A percentile compares a stretch with the other conserved stretches of the same genome.
These are phyloP conservation scores for Torymus aiolomorphi DNA, from an alignment of 2,888 invertebrate species.

Conservation along the genomic window DNA sequence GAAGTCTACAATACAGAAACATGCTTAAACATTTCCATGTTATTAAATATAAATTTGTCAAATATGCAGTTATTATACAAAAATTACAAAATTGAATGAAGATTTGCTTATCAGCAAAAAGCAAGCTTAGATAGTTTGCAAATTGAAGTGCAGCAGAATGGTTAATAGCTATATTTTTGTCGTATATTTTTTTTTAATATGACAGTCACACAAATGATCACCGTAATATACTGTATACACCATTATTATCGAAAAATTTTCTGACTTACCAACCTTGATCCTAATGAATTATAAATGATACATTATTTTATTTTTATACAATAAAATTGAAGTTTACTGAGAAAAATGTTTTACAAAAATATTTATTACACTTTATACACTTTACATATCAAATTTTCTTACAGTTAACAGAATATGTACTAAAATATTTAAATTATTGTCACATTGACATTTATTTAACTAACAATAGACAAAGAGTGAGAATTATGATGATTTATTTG, in stretches of 20 bases:
- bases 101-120: slow-evolving; percentile 43
- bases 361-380: slow-evolving; percentile 34
- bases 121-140: slow-evolving; percentile 35
- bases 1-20: slow-evolving; percentile 79
- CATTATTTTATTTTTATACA: slow-evolving; percentile 55
- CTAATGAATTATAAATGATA: slow-evolving; percentile 43
- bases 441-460: slow-evolving; percentile 10
- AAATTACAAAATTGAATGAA: slow-evolving; percentile 44
- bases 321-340: slow-evolving; percentile 46
- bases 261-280: slow-evolving; percentile 27
- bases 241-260: slow-evolving; percentile 33
- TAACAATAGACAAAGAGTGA: slow-evolving; percentile 15
- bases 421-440: too few relatives aligned
- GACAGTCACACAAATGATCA: slow-evolving; percentile 29
- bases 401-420: background rate
- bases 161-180: slow-evolving; percentile 19
- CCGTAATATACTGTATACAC: slow-evolving; percentile 36
- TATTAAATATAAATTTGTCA: slow-evolving; percentile 49
- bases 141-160: slow-evolving; percentile 16
- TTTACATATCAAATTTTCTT: slow-evolving; percentile 23
- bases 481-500: slow-evolving; percentile 39
- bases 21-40: slow-evolving; percentile 60
- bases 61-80: slow-evolving; percentile 33
- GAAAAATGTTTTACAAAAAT: too few relatives aligned
- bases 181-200: slow-evolving; percentile 40